Evolutionary conservation across 2,113 vertebrate species (phyloP).

Genomic region (Lepidothrix coronata): DNA sequence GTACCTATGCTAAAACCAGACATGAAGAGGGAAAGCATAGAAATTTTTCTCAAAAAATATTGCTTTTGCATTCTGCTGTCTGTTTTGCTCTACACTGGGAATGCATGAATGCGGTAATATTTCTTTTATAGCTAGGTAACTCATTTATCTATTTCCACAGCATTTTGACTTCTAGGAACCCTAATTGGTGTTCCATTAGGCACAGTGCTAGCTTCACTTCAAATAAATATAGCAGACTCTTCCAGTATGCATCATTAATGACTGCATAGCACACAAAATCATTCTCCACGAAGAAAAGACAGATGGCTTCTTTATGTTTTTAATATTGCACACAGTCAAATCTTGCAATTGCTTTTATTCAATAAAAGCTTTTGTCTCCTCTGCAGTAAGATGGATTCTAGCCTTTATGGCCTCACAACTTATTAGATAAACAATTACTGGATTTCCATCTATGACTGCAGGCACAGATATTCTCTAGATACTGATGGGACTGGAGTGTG

Average conservation of each 20-base stretch:
- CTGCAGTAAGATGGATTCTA: constrained; percentile 15
- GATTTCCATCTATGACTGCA: constrained; percentile 6
- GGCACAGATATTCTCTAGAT: neutral
- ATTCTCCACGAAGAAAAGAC: constrained; percentile 27
- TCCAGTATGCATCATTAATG: constrained; percentile 33
- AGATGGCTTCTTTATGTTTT: constrained; percentile 29
- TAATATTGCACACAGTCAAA: constrained; percentile 48
- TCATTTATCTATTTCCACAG: neutral
- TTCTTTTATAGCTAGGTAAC: neutral
- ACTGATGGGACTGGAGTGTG: neutral
- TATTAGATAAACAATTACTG: constrained; percentile 42
- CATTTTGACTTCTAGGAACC: constrained; percentile 41
- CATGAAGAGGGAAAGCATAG: neutral
- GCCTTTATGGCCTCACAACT: constrained; percentile 13
- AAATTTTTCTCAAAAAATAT: neutral
- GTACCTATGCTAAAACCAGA: neutral
- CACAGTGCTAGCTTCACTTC: neutral
- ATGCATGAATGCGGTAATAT: neutral
- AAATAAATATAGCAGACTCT: neutral
- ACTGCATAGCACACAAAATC: neutral
- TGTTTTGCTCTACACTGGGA: neutral
- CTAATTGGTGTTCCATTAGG: constrained; percentile 27
- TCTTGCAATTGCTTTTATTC: constrained; percentile 15
- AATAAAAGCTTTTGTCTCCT: constrained; percentile 8
- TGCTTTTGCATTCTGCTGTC: neutral